Conservation (phyloP, 2,797 vertebrate species). For the Hybognathus amarus region DNA sequence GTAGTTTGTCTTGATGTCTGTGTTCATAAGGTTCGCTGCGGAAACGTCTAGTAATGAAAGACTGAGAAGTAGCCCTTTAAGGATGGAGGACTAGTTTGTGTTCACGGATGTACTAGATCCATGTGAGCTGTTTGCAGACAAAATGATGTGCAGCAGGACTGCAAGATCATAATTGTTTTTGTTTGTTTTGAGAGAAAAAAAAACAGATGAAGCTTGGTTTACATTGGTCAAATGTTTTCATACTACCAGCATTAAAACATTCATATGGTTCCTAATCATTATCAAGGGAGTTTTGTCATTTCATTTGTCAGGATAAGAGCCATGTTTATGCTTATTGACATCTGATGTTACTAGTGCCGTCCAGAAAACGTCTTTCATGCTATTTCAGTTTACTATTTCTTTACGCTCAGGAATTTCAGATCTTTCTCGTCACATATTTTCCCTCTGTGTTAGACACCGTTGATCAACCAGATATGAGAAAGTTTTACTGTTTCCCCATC, state of each 20-base stretch:
- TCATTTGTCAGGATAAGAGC: constrained; percentile 10
- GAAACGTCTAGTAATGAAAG: constrained; percentile 17
- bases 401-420: constrained; percentile 27
- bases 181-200: constrained; percentile 1
- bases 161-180: constrained; percentile 30
- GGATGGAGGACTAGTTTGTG: neutral
- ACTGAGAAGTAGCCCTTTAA: neutral
- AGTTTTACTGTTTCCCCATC: neutral
- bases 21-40: constrained; percentile 12
- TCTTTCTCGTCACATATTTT: constrained; percentile 24
- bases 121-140: neutral
- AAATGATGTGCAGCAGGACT: constrained; percentile 57
- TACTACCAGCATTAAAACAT: neutral
- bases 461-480: neutral
- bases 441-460: neutral
- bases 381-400: constrained; percentile 1
- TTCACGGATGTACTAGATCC: constrained; percentile 10
- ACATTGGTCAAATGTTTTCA: constrained; percentile 24
- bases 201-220: constrained; percentile 7
- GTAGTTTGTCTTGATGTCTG: constrained; percentile 11
- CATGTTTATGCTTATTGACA: neutral
- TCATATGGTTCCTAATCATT: neutral
- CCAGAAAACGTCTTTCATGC: neutral
- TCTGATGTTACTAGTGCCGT: neutral
- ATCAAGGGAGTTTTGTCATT: constrained; percentile 30